Evolutionary conservation across 2,113 vertebrate genomes (phyloP).

Genomic region (Xenopus laevis): DNA sequence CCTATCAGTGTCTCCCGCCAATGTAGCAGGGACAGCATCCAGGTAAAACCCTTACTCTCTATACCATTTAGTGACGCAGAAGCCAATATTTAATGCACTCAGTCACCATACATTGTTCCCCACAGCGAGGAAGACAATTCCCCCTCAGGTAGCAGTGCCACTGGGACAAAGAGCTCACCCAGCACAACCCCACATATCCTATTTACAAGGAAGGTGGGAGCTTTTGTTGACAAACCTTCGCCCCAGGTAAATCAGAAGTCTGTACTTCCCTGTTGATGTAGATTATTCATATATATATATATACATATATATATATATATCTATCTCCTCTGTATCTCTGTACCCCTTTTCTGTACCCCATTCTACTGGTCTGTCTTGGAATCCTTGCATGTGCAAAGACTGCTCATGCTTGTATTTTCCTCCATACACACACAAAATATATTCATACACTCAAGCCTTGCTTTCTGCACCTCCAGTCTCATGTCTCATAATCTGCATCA

Average conservation of each 20-base stretch:
- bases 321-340: no score
- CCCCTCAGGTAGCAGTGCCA: slow-evolving; percentile 72
- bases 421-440: no score
- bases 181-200: slow-evolving; percentile 76
- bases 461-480: no score
- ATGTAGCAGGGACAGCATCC: slow-evolving; percentile 67
- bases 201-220: slow-evolving; percentile 89
- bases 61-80: not conserved
- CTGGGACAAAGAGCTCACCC: slow-evolving; percentile 70
- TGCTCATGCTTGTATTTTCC: no score
- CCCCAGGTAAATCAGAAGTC: slow-evolving; percentile 73
- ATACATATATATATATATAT: no score
- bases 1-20: slow-evolving; percentile 62
- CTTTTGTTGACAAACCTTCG: slow-evolving; percentile 91
- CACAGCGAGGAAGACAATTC: slow-evolving; percentile 76
- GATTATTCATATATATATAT: no score
- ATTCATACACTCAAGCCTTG: no score
- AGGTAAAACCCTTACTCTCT: slow-evolving; percentile 62
- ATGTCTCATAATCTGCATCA: no score
- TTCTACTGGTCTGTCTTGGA: no score
- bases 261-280: not conserved
- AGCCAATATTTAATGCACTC: not conserved
- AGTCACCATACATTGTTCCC: slow-evolving; percentile 27
- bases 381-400: no score
- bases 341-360: no score